phyloP scores from a whole-genome alignment of 1,140 invertebrate species.

The Drosophila tani region DNA sequence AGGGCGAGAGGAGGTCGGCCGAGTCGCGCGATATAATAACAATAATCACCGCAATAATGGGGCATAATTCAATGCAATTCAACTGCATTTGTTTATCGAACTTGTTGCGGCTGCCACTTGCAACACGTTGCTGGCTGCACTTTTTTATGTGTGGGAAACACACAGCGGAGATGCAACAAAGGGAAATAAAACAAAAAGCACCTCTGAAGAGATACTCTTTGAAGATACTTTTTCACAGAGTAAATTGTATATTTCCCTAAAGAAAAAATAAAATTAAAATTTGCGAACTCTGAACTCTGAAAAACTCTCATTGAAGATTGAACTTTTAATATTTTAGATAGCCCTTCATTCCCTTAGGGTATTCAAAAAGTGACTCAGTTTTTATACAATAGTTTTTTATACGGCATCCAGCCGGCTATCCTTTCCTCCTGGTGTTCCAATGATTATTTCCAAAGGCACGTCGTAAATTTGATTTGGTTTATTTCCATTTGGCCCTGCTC shows the following conservation, averaged over 20 bases:
- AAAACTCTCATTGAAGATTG: neutral
- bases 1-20: slow-evolving; percentile 20
- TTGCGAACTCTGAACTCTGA: neutral
- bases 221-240: neutral
- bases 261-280: neutral
- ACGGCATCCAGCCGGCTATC: neutral
- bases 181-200: neutral
- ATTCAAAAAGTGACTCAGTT: neutral
- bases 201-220: neutral
- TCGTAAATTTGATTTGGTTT: slow-evolving; percentile 77
- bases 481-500: slow-evolving; percentile 66
- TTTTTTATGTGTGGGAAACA: slow-evolving; percentile 25
- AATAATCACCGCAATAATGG: slow-evolving; percentile 66
- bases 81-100: slow-evolving; percentile 72
- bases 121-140: slow-evolving; percentile 23
- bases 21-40: slow-evolving; percentile 28
- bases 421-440: neutral
- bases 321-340: neutral
- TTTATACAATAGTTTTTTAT: neutral
- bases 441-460: slow-evolving; percentile 55
- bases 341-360: neutral
- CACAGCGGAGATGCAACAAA: slow-evolving; percentile 9
- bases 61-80: slow-evolving; percentile 72
- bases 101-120: slow-evolving; percentile 21
- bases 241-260: neutral